Evolutionary conservation across 2,888 invertebrate genomes (phyloP), one percentile per base, ranked within the genome.

Genomic region (Frankliniella fusca): DNA sequence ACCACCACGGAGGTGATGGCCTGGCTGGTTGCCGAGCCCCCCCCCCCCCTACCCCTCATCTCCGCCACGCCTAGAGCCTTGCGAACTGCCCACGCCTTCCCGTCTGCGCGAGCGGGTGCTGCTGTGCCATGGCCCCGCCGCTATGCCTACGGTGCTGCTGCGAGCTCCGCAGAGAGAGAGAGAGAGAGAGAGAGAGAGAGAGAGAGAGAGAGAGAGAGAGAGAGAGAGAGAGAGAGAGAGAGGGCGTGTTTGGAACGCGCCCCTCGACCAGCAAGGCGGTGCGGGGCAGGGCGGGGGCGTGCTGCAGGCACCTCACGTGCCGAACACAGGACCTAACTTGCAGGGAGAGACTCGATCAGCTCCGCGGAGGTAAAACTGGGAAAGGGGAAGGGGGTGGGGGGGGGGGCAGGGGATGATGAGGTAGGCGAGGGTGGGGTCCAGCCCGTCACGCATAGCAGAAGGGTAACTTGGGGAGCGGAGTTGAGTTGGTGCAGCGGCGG

Each of bases 151-250:
- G 54, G 54, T 0, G 54, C 3, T 54, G 20, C 20, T 20, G 54
- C 54, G 54, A 10, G 54, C 12, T 0, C 11, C 18, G 0, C 18
- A 76, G 27, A 76, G 70, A 23, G 70, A n/a, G 3, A n/a, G 65
- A n/a, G n/a, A 65, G 65, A 65, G 65, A 65, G 65, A 65, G 70
- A 70, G 70, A 70, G 70, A 70, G 70, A 70, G 70, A 70, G 70
- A 70, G 70, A 70, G 70, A 70, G 70, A 70, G 70, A 70, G 70
- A 70, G 70, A 70, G 70, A 70, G 70, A 70, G 70, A 70, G 70
- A 70, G 70, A 70, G 70, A 23, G 70, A 23, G 70, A 23, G 70
- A 23, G 70, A 23, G 70, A 23, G 70, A 23, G 70, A 65, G 70
- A 23, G 70, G 23, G 23, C 18, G 65, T 18, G 23, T 38, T 38